Percentiles rank a stretch among this genome's conserved stretches.
These are phyloP conservation scores for Falco peregrinus DNA, from an alignment of 2,797 vertebrate species.

Conservation along the genomic window DNA sequence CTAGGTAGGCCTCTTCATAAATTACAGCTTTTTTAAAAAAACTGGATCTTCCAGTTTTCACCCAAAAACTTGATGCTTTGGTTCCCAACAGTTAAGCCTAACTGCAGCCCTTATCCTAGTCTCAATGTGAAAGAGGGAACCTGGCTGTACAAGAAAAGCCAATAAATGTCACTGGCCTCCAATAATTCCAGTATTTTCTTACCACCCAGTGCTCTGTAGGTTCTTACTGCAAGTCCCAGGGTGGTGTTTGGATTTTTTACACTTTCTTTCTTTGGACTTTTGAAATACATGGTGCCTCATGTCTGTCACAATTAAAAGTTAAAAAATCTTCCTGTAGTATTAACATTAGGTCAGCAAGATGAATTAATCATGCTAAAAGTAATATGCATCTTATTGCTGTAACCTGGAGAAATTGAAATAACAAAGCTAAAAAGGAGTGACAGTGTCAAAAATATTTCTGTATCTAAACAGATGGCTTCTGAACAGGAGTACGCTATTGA, in stretches of 20 bases:
- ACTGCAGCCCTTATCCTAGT: neutral
- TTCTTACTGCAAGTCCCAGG: neutral
- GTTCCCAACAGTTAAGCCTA: neutral
- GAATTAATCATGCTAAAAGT: neutral
- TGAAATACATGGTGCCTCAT: neutral
- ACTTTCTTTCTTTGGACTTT: neutral
- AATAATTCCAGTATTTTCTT: neutral
- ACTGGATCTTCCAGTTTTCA: neutral
- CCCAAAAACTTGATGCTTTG: neutral
- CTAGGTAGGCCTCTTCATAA: neutral
- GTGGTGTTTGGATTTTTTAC: too few species aligned
- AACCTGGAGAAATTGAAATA: neutral
- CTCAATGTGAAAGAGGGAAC: neutral
- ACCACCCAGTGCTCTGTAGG: neutral
- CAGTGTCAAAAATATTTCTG: neutral
- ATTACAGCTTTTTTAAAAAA: neutral
- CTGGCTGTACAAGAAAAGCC: neutral
- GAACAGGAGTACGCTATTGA: neutral
- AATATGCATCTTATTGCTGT: neutral
- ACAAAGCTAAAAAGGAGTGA: neutral
- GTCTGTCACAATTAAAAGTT: neutral
- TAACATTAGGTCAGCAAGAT: neutral
- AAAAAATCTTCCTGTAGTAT: neutral
- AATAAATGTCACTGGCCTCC: neutral
- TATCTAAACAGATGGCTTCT: neutral